phyloP scores from a whole-genome alignment of 2,888 invertebrate genomes.

The Folsomia manolachei region DNA sequence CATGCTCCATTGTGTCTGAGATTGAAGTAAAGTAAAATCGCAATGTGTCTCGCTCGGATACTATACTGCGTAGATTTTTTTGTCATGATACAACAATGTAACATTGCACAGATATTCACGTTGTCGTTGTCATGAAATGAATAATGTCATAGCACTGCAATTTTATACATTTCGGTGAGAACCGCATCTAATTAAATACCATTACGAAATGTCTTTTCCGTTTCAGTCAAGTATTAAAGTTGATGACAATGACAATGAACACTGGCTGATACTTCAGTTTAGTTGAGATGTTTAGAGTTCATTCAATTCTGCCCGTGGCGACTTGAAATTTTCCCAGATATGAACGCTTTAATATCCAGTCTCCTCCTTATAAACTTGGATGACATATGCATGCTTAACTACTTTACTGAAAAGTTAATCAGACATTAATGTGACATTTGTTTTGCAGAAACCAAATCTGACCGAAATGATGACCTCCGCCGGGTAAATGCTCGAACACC shows the following conservation, averaged over 20 bases:
- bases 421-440: no score
- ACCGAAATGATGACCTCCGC: constrained; percentile 3
- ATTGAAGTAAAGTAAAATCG: neutral
- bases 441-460: constrained; percentile 16
- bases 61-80: no score
- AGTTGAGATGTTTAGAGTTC: no score
- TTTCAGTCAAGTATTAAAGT: no score
- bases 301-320: no score
- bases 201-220: constrained; percentile 18
- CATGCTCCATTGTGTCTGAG: neutral
- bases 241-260: no score
- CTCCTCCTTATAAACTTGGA: neutral
- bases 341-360: no score
- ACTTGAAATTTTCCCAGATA: no score
- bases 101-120: neutral
- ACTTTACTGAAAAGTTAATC: neutral
- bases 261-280: no score
- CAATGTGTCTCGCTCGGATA: no score
- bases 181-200: constrained; percentile 11
- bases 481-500: constrained; percentile 44
- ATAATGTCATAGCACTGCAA: neutral
- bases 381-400: neutral
- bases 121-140: no score
- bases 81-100: no score
- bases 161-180: constrained; percentile 6